A percentile compares a stretch with the other conserved stretches of the same genome.
These are phyloP conservation scores for Lepus americanus DNA, from an alignment of 2,113 vertebrate genomes.

Conservation along the genomic window DNA sequence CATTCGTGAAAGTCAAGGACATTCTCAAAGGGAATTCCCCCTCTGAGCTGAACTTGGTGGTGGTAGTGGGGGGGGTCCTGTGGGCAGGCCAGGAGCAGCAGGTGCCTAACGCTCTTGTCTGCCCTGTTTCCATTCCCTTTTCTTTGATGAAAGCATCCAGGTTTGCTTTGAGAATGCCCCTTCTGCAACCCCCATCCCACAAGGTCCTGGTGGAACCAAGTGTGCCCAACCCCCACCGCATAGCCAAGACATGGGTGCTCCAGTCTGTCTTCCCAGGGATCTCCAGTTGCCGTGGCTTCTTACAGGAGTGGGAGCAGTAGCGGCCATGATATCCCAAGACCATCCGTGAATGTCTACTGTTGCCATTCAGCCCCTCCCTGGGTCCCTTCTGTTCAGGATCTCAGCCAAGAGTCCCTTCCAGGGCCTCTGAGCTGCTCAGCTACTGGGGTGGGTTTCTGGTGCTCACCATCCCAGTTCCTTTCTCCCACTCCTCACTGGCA, in stretches of 20 bases:
- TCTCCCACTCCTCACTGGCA: neutral
- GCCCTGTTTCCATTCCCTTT: neutral
- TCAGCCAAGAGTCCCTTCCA: neutral
- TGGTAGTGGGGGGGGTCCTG: neutral
- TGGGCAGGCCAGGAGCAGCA: no score
- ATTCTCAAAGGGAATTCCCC: neutral
- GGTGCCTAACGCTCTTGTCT: neutral
- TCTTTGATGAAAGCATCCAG: neutral
- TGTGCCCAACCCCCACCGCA: no score
- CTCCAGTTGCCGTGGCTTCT: neutral
- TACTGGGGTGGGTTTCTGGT: neutral
- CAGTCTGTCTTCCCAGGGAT: no score
- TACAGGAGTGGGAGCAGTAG: no score
- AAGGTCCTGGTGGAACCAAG: neutral
- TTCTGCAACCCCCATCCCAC: accelerated
- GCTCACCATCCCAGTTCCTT: neutral
- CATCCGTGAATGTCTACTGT: neutral
- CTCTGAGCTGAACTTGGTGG: neutral
- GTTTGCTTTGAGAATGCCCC: neutral
- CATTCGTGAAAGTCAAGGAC: neutral
- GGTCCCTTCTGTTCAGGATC: neutral
- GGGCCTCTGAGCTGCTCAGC: neutral
- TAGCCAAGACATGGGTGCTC: neutral
- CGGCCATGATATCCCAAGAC: neutral
- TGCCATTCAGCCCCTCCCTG: neutral